A percentile compares a stretch with the other conserved stretches of the same genome.
Evolutionary conservation across 2,113 vertebrate species (phyloP).

Genomic region (Picathartes gymnocephalus): DNA sequence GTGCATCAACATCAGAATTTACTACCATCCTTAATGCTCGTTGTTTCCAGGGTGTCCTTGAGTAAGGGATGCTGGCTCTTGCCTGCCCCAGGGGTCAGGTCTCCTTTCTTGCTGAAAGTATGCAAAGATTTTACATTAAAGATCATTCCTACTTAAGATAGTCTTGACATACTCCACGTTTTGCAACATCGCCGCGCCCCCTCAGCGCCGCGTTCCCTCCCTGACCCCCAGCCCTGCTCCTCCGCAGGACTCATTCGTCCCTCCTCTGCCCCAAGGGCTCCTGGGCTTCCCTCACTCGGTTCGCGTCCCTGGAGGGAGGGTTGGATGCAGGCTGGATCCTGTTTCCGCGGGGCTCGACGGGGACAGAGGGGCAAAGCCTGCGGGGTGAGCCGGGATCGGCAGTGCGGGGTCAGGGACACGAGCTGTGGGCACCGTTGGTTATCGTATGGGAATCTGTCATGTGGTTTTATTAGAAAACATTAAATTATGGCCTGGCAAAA

Average conservation of each 20-base stretch:
- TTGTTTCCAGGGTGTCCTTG: neutral
- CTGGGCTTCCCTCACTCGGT: fast-evolving
- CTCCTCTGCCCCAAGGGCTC: neutral
- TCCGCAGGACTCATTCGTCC: too few relatives aligned
- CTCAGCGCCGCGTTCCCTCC: too few relatives aligned
- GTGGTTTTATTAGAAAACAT: neutral
- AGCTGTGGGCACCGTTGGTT: fast-evolving
- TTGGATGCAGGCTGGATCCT: neutral
- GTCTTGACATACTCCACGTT: neutral
- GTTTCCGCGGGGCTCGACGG: too few relatives aligned
- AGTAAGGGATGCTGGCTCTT: neutral
- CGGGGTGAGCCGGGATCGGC: neutral
- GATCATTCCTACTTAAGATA: neutral
- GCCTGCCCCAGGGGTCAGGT: neutral
- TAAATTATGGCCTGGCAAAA: neutral
- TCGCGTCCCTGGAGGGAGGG: neutral
- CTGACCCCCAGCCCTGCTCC: too few relatives aligned
- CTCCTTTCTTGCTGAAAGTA: neutral
- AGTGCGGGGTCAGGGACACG: too few relatives aligned
- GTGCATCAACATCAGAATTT: neutral
- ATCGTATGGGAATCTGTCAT: fast-evolving
- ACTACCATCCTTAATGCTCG: neutral
- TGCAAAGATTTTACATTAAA: neutral
- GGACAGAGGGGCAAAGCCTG: neutral
- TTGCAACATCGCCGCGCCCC: neutral